Conservation (phyloP, 1,140 invertebrate genomes). For the Macrobrachium nipponense region DNA sequence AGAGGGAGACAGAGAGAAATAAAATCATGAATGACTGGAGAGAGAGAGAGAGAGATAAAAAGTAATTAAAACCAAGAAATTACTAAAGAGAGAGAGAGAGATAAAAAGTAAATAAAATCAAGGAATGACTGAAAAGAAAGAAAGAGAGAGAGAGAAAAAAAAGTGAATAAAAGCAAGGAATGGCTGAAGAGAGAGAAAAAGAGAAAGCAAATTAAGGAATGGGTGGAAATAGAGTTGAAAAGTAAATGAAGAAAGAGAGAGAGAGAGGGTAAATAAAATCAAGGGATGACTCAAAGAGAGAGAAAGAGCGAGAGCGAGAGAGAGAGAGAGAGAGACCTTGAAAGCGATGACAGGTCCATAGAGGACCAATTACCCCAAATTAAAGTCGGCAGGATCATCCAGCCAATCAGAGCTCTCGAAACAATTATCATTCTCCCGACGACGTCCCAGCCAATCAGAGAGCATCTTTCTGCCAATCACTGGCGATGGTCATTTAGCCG, state of each 20-base stretch:
- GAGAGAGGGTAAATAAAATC: background rate
- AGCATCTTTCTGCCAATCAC: too few species aligned
- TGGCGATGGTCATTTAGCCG: too few species aligned
- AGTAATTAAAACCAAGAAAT: background rate
- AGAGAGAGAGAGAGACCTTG: background rate
- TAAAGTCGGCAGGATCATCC: too few species aligned
- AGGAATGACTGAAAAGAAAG: background rate
- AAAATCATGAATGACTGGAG: background rate
- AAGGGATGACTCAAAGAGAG: constrained; percentile 22
- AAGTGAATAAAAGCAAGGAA: background rate
- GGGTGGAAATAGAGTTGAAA: background rate
- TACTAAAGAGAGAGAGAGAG: background rate
- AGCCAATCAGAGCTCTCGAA: too few species aligned
- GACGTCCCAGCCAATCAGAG: too few species aligned
- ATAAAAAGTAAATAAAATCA: too few species aligned
- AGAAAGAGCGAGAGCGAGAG: constrained; percentile 9
- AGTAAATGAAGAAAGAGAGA: background rate
- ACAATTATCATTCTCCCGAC: too few species aligned
- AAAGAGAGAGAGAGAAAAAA: background rate
- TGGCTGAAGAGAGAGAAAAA: background rate
- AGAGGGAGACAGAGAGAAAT: background rate
- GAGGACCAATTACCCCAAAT: too few species aligned
- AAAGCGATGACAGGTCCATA: too few species aligned
- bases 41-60: constrained; percentile 21
- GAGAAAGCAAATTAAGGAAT: background rate